A percentile compares a stretch with the other conserved stretches of the same genome.
phyloP scores from a whole-genome alignment of 2,888 invertebrate genomes.

The Pilophorus perplexus region DNA sequence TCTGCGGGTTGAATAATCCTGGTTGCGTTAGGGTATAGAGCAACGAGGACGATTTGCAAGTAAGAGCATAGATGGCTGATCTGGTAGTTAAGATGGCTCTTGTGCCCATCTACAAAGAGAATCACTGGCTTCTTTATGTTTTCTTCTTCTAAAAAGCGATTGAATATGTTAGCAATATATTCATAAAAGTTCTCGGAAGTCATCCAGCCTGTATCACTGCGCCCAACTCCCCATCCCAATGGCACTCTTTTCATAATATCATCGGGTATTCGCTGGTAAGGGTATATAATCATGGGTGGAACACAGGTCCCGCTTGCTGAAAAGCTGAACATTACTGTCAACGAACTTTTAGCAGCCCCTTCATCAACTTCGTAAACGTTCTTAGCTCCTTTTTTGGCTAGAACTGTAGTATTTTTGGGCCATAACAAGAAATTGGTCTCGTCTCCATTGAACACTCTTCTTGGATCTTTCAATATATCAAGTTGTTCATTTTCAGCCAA shows the following conservation, averaged over 20 bases:
- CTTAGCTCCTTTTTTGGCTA: conserved; percentile 49
- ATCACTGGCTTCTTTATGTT: conserved; percentile 51
- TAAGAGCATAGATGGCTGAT: conserved; percentile 30
- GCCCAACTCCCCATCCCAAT: conserved; percentile 52
- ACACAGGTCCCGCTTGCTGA: conserved; percentile 48
- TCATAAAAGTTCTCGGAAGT: conserved; percentile 52
- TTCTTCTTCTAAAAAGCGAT: conserved; percentile 51
- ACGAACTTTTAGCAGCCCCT: conserved; percentile 50
- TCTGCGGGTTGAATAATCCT: conserved; percentile 39
- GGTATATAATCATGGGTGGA: conserved; percentile 46
- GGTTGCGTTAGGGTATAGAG: conserved; percentile 40
- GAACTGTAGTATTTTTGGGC: conserved; percentile 45
- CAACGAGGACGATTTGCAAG: conserved; percentile 33
- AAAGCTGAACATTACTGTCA: conserved; percentile 49
- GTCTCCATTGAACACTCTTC: conserved; percentile 46
- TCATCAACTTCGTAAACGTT: conserved; percentile 48
- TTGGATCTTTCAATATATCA: conserved; percentile 42
- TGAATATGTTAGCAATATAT: conserved; percentile 52
- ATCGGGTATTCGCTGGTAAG: conserved; percentile 46
- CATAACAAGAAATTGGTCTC: conserved; percentile 48
- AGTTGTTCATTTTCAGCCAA: conserved; percentile 51
- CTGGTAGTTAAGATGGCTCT: conserved; percentile 50
- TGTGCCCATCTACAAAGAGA: conserved; percentile 53
- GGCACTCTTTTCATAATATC: conserved; percentile 45
- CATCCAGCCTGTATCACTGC: conserved; percentile 54